phyloP scores from a whole-genome alignment of 2,797 vertebrate genomes.

The Caiman crocodilus region DNA sequence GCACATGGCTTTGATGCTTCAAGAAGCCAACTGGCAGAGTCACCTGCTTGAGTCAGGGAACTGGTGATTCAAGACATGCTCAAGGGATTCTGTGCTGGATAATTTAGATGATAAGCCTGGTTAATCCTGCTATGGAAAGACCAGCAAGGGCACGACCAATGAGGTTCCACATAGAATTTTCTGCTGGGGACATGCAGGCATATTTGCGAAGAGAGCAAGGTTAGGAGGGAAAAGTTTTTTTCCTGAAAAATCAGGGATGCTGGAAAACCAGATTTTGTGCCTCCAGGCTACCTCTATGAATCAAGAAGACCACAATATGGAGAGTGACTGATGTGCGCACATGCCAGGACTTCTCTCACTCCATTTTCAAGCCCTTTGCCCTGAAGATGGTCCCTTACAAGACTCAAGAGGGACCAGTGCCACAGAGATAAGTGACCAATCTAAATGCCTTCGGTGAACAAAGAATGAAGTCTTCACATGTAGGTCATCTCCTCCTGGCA shows the following conservation, averaged over 20 bases:
- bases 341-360: too few relatives aligned
- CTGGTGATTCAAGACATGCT: not conserved
- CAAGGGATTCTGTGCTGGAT: not conserved
- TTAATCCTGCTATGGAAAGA: not conserved
- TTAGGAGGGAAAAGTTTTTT: not conserved
- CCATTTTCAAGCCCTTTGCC: too few relatives aligned
- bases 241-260: not conserved
- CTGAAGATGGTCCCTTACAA: too few relatives aligned
- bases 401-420: too few relatives aligned
- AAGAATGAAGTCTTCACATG: not conserved
- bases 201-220: accelerated
- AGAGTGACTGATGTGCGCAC: too few relatives aligned
- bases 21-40: slow-evolving; percentile 14
- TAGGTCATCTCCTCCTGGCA: not conserved
- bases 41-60: not conserved
- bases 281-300: not conserved
- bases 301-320: not conserved
- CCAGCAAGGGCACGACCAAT: not conserved
- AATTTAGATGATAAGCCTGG: not conserved
- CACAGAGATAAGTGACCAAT: too few relatives aligned
- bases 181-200: not conserved
- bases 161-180: not conserved
- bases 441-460: too few relatives aligned
- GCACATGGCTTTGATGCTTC: not conserved
- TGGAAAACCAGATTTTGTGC: not conserved